Evolutionary conservation across 2,797 vertebrate genomes (phyloP).

Genomic region (Sylvia borin): DNA sequence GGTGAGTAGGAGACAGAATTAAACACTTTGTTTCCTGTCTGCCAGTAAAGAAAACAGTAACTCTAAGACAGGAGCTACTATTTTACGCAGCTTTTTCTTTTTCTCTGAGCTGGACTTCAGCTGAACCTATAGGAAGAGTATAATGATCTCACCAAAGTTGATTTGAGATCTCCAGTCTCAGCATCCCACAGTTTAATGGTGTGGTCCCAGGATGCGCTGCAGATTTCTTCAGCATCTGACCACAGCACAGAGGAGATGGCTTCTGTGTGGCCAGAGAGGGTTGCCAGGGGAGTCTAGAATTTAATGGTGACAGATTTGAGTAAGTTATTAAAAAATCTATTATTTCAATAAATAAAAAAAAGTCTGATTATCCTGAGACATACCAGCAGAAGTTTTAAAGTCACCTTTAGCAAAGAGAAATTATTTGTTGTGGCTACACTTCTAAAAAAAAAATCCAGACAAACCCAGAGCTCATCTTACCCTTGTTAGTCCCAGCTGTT

Average conservation of each 20-base stretch:
- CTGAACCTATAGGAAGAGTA: background rate
- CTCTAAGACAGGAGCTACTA: background rate
- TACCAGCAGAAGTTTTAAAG: background rate
- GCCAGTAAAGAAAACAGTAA: background rate
- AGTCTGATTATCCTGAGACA: background rate
- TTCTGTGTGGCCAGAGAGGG: conserved; percentile 93
- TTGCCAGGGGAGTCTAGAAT: conserved; percentile 90
- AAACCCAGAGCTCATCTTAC: conserved; percentile 71
- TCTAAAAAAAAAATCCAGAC: background rate
- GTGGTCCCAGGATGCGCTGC: conserved; percentile 97
- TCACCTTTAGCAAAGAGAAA: background rate
- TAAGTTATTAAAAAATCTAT: background rate
- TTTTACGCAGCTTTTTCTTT: background rate
- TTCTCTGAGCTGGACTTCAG: background rate
- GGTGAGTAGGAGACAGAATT: conserved; percentile 94
- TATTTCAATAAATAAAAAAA: background rate
- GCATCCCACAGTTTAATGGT: conserved; percentile 94
- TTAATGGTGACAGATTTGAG: background rate
- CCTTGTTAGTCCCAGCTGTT: conserved; percentile 91
- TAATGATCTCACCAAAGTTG: conserved; percentile 85
- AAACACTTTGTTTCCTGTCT: conserved; percentile 96
- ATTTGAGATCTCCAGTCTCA: conserved; percentile 87
- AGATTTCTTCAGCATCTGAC: conserved; percentile 90
- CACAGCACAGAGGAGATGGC: conserved; percentile 93
- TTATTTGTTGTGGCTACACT: background rate